Base-by-base conservation (phyloP, 2,888 invertebrate genomes). In the Nipponacmea schrenckii region DNA sequence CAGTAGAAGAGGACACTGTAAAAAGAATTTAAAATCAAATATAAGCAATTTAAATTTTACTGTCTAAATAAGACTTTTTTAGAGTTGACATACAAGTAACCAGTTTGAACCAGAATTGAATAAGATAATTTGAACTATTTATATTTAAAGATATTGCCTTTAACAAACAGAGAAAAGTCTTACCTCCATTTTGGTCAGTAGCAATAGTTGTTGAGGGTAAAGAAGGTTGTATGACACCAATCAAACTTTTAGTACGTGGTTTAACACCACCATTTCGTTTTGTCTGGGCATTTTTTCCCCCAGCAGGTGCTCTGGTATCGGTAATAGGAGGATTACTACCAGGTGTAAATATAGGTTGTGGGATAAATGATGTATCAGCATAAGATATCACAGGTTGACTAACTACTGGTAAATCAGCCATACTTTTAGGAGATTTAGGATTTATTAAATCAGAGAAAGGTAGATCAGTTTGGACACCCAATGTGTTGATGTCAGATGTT, bases 151-250 rank as follows among this genome's bases (percentile, higher is more conserved):
- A n/a, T n/a, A n/a, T n/a, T 39, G 10, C 39, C 8, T 8, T 39
- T 39, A 39, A 39, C 39, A 39, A 2, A 39, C 10, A 8, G 8
- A 39, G 39, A 39, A 39, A 39, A 8, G 10, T 39, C 75, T 39
- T 70, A 78, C 78, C 78, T 50, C 76, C 78, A 73, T 74, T 77
- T 69, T 77, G 75, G 24, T 56, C 56, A 10, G 62, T 15, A 31
- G 68, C 24, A 31, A 62, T 27, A 7, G 68, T 56, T 1, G 39
- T 31, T n/a, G 50, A 20, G 15, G 67, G 67, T 17, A 62, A 17
- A 5, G 44, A 66, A 39, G 62, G 48, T 14, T 17, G 72, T 50
- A 39, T 31, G 10, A 15, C 56, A 20, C 24, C 65, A 50, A 24
- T 39, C 45, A 64, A 69, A 31, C 69, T 62, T 56, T 65, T 69